Evolutionary conservation across 64 coral and sea anemone genomes (phyloP), one percentile per base, ranked within the genome.

Genomic region (Stichodactyla helianthus): DNA sequence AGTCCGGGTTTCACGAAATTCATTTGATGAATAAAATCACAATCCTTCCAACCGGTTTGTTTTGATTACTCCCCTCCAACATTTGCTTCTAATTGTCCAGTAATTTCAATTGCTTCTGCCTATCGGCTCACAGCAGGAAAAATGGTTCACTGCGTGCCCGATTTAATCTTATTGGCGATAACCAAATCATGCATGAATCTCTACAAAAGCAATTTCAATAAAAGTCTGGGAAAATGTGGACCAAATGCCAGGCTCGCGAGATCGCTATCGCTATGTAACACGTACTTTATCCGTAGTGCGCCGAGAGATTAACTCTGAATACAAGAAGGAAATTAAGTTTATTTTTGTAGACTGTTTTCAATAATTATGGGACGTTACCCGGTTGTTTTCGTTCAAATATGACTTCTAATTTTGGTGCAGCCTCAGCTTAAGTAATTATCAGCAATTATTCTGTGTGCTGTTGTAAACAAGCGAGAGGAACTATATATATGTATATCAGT

Each of bases 191-290:
- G 44, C 18, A 54, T 81, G 50, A 81, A 81, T 81, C 78, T 81
- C 78, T 81, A 52, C 78, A 81, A 81, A 51, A 65, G 27, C 17
- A 84, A 60, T 84, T 84, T 58, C 54, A 84, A 84, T 84, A 84
- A 60, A 84, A 84, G 83, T 84, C 54, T 84, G 83, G 83, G 83
- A 84, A 84, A 57, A 84, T 25, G 50, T 58, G 23, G 18, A 44
- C 22, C 14, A 58, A 60, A 50, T 84, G 83, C 83, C 54, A 63
- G 83, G 54, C 83, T 84, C 54, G 10, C 59, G 1, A 84, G 83
- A 84, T 84, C n/a, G 55, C 83, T 84, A 84, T 84, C 83, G 78
- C 26, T 52, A 9, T 81, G 78, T 81, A 81, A 81, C 78, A 81
- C 78, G 78, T 54, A 52, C 50, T 52, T 54, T 81, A 51, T 81